Evolutionary conservation across 2,113 vertebrate genomes (phyloP).

Genomic region (Paramormyrops kingsleyae): DNA sequence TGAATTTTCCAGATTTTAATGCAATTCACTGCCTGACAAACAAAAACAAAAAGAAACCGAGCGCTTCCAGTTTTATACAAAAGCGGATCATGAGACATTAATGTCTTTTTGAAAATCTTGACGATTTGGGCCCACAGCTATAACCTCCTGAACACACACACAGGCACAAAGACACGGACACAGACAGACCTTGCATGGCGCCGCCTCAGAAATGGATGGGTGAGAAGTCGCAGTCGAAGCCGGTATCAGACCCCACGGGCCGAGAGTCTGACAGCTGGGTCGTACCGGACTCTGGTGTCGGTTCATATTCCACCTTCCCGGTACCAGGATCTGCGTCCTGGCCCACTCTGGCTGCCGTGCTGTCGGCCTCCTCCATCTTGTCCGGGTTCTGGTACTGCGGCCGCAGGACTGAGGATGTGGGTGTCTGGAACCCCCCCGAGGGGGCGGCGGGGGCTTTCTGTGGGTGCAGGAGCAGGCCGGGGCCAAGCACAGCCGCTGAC

Average conservation of each 20-base stretch:
- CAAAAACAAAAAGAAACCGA: neutral
- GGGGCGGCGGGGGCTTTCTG: neutral
- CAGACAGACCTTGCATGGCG: neutral
- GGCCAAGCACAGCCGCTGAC: neutral
- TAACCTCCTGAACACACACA: neutral
- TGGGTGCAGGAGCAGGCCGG: neutral
- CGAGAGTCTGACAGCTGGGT: conserved; percentile 25
- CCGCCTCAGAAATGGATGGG: conserved; percentile 56
- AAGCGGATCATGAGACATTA: neutral
- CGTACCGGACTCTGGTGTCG: conserved; percentile 2
- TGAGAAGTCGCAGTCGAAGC: conserved; percentile 66
- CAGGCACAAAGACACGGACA: neutral
- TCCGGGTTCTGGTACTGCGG: conserved; percentile 24
- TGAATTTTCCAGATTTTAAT: neutral
- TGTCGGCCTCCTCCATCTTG: neutral
- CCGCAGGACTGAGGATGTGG: conserved; percentile 14
- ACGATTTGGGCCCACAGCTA: neutral
- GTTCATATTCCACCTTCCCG: conserved; percentile 53
- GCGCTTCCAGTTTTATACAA: neutral
- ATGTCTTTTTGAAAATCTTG: neutral
- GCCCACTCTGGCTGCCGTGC: neutral
- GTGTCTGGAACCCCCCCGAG: neutral
- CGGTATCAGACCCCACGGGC: conserved; percentile 46
- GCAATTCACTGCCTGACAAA: neutral
- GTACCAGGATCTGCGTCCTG: neutral